Evolutionary conservation across 92 coral and sea anemone species (phyloP), one percentile per base, ranked within the genome.

Genomic region (Phenganax subtilis): DNA sequence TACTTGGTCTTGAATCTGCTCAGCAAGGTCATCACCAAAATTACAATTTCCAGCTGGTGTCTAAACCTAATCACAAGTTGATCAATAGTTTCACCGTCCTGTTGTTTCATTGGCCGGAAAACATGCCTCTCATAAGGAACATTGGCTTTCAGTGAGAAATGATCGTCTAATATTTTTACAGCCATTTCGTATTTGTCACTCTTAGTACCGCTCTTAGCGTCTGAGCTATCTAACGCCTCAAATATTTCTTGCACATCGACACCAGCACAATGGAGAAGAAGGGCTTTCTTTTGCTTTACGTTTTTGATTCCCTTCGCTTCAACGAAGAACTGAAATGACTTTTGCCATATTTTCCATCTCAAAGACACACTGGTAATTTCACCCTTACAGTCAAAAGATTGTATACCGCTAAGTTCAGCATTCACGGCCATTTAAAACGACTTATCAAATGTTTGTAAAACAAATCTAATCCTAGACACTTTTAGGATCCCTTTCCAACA

Each of bases 261-360:
- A 11, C 87, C 59, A 7, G 65, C 71, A 20, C 80, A 80, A 51
- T 85, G 81, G 9, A 81, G 66, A 15, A 20, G 25, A 20, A 20
- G 25, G 25, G 25, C 25, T 20, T 20, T 20, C 58, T 57, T 76
- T 61, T 76, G 86, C 71, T 68, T 54, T 31, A n/a, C 88, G 55
- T 76, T 76, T 56, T 71, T 59, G 25, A 82, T 25, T 0, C 89
- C 86, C 47, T 86, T 89, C 0, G 75, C 92, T 55, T 86, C 89
- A 15, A 86, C 78, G 20, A 72, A 89, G 29, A 84, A 89, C 72
- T 86, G 86, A 58, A 89, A 89, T 1, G 84, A 84, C 6, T 74
- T 84, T 80, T 86, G 87, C 88, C 89, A 89, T 12, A 85, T 68
- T n/a, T 64, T 51, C 91, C 86, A 86, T 31, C 89, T 61, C 14